phyloP scores from a whole-genome alignment of 2,888 invertebrate genomes.

The Spilarctia lutea region DNA sequence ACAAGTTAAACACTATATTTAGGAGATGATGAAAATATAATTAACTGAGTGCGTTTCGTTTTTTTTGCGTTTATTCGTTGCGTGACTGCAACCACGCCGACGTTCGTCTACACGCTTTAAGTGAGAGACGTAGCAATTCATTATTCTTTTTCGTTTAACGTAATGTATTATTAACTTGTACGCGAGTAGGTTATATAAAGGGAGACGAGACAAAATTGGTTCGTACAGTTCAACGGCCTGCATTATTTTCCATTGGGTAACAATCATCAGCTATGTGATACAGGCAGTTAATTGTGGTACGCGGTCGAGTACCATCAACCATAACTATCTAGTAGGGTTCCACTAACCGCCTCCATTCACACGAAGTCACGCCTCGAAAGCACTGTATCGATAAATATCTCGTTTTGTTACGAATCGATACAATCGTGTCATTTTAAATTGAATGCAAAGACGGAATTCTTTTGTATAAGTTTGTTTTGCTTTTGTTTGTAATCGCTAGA shows the following conservation, averaged over 20 bases:
- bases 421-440: constrained; percentile 49
- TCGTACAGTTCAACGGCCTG: constrained; percentile 52
- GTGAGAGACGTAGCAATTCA: constrained; percentile 19
- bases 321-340: constrained; percentile 46
- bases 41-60: no score
- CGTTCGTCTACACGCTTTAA: background rate
- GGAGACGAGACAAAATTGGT: constrained; percentile 51
- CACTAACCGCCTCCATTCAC: constrained; percentile 67
- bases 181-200: constrained; percentile 38
- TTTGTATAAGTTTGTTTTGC: constrained; percentile 28
- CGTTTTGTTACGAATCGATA: constrained; percentile 55
- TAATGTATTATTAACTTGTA: constrained; percentile 36
- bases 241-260: constrained; percentile 57
- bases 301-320: constrained; percentile 51
- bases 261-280: constrained; percentile 55
- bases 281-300: constrained; percentile 60
- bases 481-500: constrained; percentile 25
- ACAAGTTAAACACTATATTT: no score
- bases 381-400: constrained; percentile 60
- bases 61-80: no score
- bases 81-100: background rate
- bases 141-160: constrained; percentile 35
- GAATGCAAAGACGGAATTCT: constrained; percentile 41
- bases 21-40: no score
- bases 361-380: constrained; percentile 73